Evolutionary conservation across 2,797 vertebrate species (phyloP).

Genomic region (Notolepis coatsorum): DNA sequence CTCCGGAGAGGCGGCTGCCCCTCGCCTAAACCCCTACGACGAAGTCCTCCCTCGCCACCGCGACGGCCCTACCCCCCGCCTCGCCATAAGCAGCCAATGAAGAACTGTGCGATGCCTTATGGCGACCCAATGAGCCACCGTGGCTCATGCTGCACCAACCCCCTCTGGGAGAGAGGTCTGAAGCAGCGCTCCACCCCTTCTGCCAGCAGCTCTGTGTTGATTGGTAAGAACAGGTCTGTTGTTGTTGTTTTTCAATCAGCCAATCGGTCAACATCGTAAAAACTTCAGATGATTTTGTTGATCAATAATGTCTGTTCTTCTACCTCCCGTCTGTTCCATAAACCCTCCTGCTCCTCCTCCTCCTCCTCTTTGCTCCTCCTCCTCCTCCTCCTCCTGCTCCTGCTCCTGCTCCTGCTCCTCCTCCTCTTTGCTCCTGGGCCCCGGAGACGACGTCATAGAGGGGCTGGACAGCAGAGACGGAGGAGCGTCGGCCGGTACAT

Average conservation of each 20-base stretch:
- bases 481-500: neutral
- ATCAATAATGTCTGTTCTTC: constrained; percentile 43
- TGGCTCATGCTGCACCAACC: constrained; percentile 46
- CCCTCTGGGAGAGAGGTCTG: constrained; percentile 55
- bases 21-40: neutral
- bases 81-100: constrained; percentile 16
- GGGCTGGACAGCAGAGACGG: constrained; percentile 31
- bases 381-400: constrained; percentile 15
- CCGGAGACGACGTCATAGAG: constrained; percentile 61
- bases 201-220: constrained; percentile 60
- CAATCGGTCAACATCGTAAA: constrained; percentile 4
- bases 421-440: constrained; percentile 27
- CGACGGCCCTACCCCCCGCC: neutral
- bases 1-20: constrained; percentile 43
- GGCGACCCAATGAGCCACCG: constrained; percentile 29
- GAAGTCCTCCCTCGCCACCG: neutral
- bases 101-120: constrained; percentile 27
- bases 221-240: constrained; percentile 67
- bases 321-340: neutral
- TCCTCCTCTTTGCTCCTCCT: constrained; percentile 20
- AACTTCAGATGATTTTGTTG: neutral
- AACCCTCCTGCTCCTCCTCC: neutral
- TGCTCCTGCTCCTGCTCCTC: neutral
- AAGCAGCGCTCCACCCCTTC: constrained; percentile 62
- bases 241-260: neutral